phyloP scores from a whole-genome alignment of 2,888 invertebrate species.

The Meteorus cinctellus region DNA sequence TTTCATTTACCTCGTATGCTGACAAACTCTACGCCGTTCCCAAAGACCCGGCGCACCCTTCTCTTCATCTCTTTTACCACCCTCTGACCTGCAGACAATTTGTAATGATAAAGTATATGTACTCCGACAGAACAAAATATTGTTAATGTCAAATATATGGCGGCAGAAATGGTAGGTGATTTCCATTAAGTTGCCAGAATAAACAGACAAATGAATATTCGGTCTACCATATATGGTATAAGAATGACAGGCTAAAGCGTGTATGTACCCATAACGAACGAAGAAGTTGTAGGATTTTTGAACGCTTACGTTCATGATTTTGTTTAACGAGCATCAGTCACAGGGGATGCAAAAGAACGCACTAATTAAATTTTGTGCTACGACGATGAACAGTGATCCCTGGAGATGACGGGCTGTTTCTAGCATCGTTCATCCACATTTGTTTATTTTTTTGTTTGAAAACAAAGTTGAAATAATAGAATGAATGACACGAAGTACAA shows the following conservation, averaged over 20 bases:
- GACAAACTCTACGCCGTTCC: slow-evolving; percentile 65
- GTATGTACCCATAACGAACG: not conserved
- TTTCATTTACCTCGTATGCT: slow-evolving; percentile 71
- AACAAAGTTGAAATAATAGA: too few species aligned
- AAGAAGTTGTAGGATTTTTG: slow-evolving; percentile 37
- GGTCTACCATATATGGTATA: not conserved
- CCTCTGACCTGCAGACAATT: slow-evolving; percentile 19
- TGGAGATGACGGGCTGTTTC: slow-evolving; percentile 4
- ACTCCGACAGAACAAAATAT: not conserved
- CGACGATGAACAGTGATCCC: slow-evolving; percentile 18
- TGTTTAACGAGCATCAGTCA: slow-evolving; percentile 29
- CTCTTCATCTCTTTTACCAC: slow-evolving; percentile 4
- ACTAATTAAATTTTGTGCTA: slow-evolving; percentile 31
- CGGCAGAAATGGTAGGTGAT: not conserved
- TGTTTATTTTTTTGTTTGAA: too few species aligned
- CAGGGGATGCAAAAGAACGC: slow-evolving; percentile 30
- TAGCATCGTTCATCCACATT: not conserved
- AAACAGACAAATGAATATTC: not conserved
- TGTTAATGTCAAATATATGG: slow-evolving; percentile 2
- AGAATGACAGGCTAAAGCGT: not conserved
- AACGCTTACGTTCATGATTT: slow-evolving; percentile 53
- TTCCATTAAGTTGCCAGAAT: not conserved
- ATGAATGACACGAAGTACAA: too few species aligned
- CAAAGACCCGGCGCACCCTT: slow-evolving; percentile 9
- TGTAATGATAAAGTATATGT: slow-evolving; percentile 13